Evolutionary conservation across 2,113 vertebrate genomes (phyloP).

Genomic region (Cairina moschata): DNA sequence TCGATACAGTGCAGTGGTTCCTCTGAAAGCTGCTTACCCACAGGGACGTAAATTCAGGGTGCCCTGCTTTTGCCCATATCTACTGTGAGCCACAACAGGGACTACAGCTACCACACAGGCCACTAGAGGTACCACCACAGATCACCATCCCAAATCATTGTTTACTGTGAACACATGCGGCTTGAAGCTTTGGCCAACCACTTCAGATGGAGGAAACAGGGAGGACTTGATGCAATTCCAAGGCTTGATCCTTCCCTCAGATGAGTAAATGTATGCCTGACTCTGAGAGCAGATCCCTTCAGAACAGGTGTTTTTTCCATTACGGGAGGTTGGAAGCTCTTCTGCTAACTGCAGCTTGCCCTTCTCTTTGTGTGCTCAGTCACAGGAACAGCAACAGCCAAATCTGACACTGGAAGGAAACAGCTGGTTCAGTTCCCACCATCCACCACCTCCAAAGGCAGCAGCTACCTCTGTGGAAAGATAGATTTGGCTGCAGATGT

Average conservation of each 20-base stretch:
- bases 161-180: neutral
- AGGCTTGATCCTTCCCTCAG: neutral
- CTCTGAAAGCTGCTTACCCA: neutral
- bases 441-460: neutral
- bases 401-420: neutral
- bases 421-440: neutral
- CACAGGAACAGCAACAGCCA: neutral
- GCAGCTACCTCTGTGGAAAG: neutral
- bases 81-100: neutral
- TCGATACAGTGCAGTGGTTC: neutral
- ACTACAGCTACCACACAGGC: accelerated
- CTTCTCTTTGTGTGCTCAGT: neutral
- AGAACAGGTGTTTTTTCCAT: neutral
- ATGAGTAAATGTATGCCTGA: neutral
- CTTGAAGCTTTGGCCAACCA: neutral
- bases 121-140: neutral
- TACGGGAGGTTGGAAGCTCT: neutral
- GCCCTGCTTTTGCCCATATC: neutral
- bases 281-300: neutral
- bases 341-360: neutral
- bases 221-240: neutral
- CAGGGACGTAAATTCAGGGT: neutral
- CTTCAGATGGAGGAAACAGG: neutral
- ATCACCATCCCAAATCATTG: neutral
- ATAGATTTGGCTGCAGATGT: neutral